Base-by-base conservation (phyloP, 2,113 vertebrate genomes). In the Otolemur garnettii region DNA sequence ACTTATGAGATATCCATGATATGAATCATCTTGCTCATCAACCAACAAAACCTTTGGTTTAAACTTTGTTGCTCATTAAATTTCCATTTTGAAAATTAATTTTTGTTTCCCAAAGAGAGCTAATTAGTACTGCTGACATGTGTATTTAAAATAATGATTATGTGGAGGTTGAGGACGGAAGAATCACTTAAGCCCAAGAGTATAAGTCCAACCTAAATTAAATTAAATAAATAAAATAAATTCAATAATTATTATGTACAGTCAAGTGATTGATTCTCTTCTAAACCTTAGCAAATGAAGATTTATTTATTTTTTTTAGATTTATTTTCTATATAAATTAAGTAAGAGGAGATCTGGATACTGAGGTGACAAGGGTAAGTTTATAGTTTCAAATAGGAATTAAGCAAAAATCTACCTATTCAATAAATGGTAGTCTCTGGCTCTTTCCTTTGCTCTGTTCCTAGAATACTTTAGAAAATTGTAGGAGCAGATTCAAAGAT, bases 71-170 rank as follows among this genome's bases (percentile, higher is more conserved):
- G 69, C 21, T 86, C 22, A 68, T 28, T 4, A 75, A 17, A 50
- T 95, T 95, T 83, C 60, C 60, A 68, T 55, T 72, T 90, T 74
- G 33, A 30, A 90, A 74, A 60, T 75, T 26, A 62, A 60, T 75
- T 35, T 62, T 45, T 21, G 50, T 42, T 80, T 72, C 79, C 24
- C 26, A 38, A 33, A 53, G 35, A 53, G 3, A 50, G 10, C 38
- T 75, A 60, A 30, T 19, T 19, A 69, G 64, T 72, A 64, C 22
- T 79, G 2, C 3, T 45, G 90, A n/a, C 19, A 50, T 57, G 59
- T 57, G 66, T 90, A 64, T 66, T 68, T 90, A 59, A 78, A 90
- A 78, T 94, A 59, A 83, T 68, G 11, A 69, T 69, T 50, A 75
- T 13, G 7, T 78, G 66, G 35, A 45, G 72, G 42, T 14, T 17